Percentiles rank a stretch among this genome's conserved stretches.
Evolutionary conservation across 2,888 invertebrate species (phyloP).

Genomic region (Megastigmus dorsalis): DNA sequence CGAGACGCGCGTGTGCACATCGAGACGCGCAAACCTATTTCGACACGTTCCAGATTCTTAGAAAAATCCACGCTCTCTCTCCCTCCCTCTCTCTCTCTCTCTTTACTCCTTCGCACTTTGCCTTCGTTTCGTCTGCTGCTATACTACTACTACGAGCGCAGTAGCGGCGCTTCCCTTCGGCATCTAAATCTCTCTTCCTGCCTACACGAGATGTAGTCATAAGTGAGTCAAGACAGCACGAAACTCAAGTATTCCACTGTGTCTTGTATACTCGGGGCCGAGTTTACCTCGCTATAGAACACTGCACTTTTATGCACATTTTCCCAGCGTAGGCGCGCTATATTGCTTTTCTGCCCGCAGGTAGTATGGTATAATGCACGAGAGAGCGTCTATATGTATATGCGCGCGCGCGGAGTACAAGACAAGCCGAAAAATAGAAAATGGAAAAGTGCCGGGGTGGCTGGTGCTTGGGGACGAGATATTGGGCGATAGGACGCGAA

Average conservation of each 20-base stretch:
- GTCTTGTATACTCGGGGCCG: neutral
- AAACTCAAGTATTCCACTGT: neutral
- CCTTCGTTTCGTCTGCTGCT: neutral
- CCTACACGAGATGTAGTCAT: neutral
- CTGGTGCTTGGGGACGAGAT: no score
- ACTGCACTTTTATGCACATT: slow-evolving; percentile 10
- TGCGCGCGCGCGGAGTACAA: no score
- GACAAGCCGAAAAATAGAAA: neutral
- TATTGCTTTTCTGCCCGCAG: neutral
- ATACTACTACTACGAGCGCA: no score
- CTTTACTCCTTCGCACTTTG: neutral
- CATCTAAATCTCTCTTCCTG: slow-evolving; percentile 9
- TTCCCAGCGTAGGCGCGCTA: neutral
- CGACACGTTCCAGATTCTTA: slow-evolving; percentile 25
- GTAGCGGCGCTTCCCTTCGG: neutral
- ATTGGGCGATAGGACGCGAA: no score
- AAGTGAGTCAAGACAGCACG: neutral
- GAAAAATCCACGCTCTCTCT: slow-evolving; percentile 6
- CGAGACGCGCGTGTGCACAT: neutral
- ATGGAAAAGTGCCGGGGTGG: neutral
- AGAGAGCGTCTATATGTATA: neutral
- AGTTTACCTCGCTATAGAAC: neutral
- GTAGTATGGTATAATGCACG: neutral
- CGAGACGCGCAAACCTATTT: slow-evolving; percentile 7
- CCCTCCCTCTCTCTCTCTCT: neutral